Conservation (phyloP, 1,140 invertebrate genomes). For the Apis dorsata region DNA sequence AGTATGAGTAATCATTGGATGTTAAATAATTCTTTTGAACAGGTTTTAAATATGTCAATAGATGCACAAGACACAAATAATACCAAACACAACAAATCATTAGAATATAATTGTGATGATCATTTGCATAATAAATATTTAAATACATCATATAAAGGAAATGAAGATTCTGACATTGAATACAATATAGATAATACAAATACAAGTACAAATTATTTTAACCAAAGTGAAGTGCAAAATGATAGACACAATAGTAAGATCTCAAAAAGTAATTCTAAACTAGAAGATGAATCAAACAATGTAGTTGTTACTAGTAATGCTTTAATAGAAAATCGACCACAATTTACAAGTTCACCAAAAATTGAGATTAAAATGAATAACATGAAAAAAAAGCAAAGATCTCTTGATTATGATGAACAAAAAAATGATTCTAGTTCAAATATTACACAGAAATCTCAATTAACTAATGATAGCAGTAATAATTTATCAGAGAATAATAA, state of each 20-base stretch:
- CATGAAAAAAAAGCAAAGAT: neutral
- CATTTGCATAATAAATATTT: neutral
- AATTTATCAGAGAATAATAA: slow-evolving; percentile 25
- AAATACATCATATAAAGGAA: slow-evolving; percentile 7
- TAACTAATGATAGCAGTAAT: slow-evolving; percentile 1
- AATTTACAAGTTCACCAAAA: slow-evolving; percentile 63
- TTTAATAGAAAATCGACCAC: slow-evolving; percentile 35
- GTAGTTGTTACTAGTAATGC: neutral
- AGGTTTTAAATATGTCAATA: neutral
- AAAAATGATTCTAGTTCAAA: neutral
- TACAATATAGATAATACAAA: neutral
- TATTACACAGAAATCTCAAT: neutral
- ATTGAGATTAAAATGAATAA: neutral
- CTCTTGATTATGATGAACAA: neutral
- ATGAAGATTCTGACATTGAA: neutral
- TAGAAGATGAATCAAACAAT: neutral
- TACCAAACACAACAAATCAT: neutral
- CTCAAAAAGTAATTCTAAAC: neutral
- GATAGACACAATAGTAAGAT: neutral
- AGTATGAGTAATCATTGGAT: slow-evolving; percentile 26
- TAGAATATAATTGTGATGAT: neutral
- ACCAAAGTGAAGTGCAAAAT: neutral
- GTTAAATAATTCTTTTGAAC: slow-evolving; percentile 39
- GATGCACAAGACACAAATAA: neutral
- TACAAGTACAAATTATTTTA: neutral